Percentiles rank a stretch among this genome's conserved stretches.
These are phyloP conservation scores for Teinopalpus imperialis DNA, from an alignment of 2,888 invertebrate species.

Conservation along the genomic window DNA sequence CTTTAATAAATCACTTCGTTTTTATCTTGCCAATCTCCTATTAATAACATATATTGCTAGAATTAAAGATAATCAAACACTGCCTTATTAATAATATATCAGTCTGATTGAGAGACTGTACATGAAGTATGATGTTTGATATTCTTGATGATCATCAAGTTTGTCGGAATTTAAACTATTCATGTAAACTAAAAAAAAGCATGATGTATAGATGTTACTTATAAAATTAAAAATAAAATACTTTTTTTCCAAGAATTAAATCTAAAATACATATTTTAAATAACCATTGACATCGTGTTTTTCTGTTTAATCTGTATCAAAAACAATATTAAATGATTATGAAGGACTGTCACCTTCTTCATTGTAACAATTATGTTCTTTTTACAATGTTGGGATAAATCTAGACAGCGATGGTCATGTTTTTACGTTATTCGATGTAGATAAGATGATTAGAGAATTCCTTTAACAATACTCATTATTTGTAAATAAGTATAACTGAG, in stretches of 20 bases:
- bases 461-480: constrained; percentile 74
- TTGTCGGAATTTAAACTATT: neutral
- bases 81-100: constrained; percentile 47
- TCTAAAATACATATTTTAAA: too few species aligned
- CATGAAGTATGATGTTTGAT: constrained; percentile 10
- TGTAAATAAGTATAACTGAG: constrained; percentile 67
- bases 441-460: constrained; percentile 28
- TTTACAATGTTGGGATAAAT: neutral
- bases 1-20: constrained; percentile 20
- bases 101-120: constrained; percentile 37
- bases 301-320: too few species aligned
- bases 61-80: constrained; percentile 44
- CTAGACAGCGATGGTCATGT: neutral
- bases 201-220: too few species aligned
- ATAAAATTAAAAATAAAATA: too few species aligned
- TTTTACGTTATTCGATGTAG: constrained; percentile 9
- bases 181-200: too few species aligned
- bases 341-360: too few species aligned
- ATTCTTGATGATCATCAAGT: neutral
- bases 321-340: too few species aligned
- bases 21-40: constrained; percentile 51
- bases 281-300: too few species aligned
- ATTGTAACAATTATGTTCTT: too few species aligned
- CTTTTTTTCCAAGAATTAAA: too few species aligned
- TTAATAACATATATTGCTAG: constrained; percentile 8